Percentiles rank a stretch among this genome's conserved stretches.
Conservation (phyloP, 2,888 invertebrate species). For the Caenorhabditis angaria region DNA sequence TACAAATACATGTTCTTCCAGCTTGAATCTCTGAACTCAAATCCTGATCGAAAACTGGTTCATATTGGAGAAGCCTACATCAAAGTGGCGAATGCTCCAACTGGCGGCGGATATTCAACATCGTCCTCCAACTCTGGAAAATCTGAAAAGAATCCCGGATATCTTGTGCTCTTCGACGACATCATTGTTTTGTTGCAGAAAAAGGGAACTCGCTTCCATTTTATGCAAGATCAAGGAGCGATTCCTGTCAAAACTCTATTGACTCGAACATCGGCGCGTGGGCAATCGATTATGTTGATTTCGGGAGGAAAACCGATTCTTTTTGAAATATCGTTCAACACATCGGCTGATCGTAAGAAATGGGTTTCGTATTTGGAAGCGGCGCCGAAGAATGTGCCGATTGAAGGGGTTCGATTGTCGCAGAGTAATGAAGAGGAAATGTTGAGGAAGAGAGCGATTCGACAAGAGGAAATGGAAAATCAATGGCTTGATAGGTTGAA, state of each 20-base stretch:
- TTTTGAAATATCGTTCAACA: slow-evolving; percentile 50
- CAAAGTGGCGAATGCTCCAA: slow-evolving; percentile 16
- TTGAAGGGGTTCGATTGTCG: slow-evolving; percentile 25
- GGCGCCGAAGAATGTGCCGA: slow-evolving; percentile 39
- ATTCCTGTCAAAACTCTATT: slow-evolving; percentile 44
- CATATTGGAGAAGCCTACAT: slow-evolving; percentile 35
- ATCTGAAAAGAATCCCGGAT: slow-evolving; percentile 21
- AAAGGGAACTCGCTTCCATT: slow-evolving; percentile 31
- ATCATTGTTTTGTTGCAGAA: slow-evolving; percentile 50
- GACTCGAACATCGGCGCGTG: slow-evolving; percentile 44
- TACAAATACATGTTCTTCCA: slow-evolving; percentile 13
- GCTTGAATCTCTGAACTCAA: slow-evolving; percentile 27
- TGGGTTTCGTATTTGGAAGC: slow-evolving; percentile 49
- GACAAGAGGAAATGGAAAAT: slow-evolving; percentile 47
- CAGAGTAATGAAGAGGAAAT: slow-evolving; percentile 28
- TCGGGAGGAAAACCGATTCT: slow-evolving; percentile 47
- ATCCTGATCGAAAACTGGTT: slow-evolving; percentile 23
- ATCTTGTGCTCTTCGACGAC: slow-evolving; percentile 55
- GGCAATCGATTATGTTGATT: slow-evolving; percentile 48
- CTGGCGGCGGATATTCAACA: slow-evolving; percentile 11
- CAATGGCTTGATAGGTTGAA: slow-evolving; percentile 41
- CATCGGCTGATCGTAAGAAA: slow-evolving; percentile 45
- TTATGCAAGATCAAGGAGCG: slow-evolving; percentile 53
- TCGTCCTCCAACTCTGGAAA: slow-evolving; percentile 23
- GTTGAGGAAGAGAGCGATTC: slow-evolving; percentile 17